Base-by-base conservation (phyloP, 2,888 invertebrate genomes). In the Chloroclystis v-ata region DNA sequence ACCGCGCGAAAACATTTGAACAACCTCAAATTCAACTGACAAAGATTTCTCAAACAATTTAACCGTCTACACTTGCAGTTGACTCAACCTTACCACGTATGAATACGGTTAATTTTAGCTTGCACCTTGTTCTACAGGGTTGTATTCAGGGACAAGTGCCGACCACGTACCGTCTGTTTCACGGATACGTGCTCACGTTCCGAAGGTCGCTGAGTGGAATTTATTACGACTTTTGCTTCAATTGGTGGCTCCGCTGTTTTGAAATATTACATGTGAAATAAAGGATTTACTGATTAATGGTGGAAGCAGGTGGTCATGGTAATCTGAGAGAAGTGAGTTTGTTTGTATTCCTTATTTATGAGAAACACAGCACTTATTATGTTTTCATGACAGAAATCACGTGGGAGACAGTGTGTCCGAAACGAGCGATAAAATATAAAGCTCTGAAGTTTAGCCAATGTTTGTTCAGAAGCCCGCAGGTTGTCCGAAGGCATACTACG, bases 151-250 rank as follows among this genome's bases (percentile, higher is more conserved):
- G 60, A 61, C 65, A 61, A 67, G 66, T 65, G 66, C 62, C 67
- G 65, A 65, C 61, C 73, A 77, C 75, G 77, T 77, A 72, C 54
- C 56, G 49, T 59, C 59, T 61, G 71, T 71, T 69, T 63, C 67
- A 62, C 61, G 67, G 70, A 60, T 65, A 70, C 68, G 74, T 61
- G 75, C 69, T 76, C 79, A 77, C 79, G 79, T 77, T 75, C 79
- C 79, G 79, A 76, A 68, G 59, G 45, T 56, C 57, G 65, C 59
- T 58, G 51, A 44, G 40, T 43, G 45, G 64, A 71, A 78, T 75
- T 74, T 78, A 78, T 73, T 70, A 72, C 63, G 57, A 56, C 56
- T 56, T 56, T 47, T 50, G 43, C 50, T 56, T 72, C 63, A 59
- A 57, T 59, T 56, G 58, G 54, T 56, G 58, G 54, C 47, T 40